Base-by-base conservation (phyloP, 2,797 vertebrate genomes). In the Megaceryle alcyon region DNA sequence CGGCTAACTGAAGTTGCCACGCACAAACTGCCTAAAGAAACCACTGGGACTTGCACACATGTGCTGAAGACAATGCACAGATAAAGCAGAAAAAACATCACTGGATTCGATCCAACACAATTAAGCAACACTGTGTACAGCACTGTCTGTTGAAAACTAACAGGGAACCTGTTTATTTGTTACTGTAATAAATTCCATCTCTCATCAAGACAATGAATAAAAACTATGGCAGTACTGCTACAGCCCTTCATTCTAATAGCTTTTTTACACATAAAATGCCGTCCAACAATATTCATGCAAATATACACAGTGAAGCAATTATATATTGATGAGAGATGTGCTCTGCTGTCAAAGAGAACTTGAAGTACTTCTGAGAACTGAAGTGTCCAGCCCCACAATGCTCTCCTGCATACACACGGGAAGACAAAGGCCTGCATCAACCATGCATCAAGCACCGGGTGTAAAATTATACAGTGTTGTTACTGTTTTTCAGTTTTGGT, bases 241-340 rank as follows among this genome's bases (percentile, higher is more conserved):
- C 85, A 92, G 83, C 70, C 71, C 86, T 57, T 43, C 68, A 63
- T 51, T 76, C 60, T 94, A 90, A 77, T 25, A 71, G 73, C 88
- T 84, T 95, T 76, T 82, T 90, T 68, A 37, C 88, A 85, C 57
- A 88, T 61, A 54, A 80, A 86, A 84, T 80, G 83, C 82, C 2
- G 1, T 75, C 64, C 80, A 86, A 33, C 53, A 88, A 68, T 43
- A 92, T 68, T 19, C 54, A 82, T 82, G 83, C 66, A 96, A 90
- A 91, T 71, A 53, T 9, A 86, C 68, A 80, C 14, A 39, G 86
- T 22, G 83, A 92, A 93, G 94, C 86, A 95, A 96, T 92, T 90
- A 90, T 14, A 16, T 12, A 35, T 60, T 85, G 83, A 71, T 82
- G 83, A 96, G 86, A 94, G 71, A 92, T 51, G 77, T 35, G 88